phyloP scores from a whole-genome alignment of 2,113 vertebrate species.

The Phylloscopus whistleri region DNA sequence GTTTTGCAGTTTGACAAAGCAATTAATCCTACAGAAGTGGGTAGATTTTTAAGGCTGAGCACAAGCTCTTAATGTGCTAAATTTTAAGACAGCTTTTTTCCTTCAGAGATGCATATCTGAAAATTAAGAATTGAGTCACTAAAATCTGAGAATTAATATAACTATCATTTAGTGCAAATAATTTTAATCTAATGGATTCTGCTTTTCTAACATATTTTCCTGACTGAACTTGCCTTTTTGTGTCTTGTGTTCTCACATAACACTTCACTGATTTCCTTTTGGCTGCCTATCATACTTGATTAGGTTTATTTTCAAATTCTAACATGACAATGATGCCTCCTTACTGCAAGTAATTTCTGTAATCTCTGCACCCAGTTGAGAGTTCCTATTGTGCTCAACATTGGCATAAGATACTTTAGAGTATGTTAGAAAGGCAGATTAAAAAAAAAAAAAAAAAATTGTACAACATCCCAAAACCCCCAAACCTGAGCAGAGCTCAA shows the following conservation, averaged over 20 bases:
- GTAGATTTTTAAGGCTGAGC: neutral
- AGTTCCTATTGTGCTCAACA: neutral
- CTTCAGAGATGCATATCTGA: conserved; percentile 31
- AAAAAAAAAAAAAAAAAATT: neutral
- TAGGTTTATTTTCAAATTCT: neutral
- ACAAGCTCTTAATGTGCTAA: neutral
- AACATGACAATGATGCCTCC: neutral
- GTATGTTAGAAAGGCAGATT: conserved; percentile 53
- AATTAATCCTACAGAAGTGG: neutral
- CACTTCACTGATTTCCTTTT: neutral
- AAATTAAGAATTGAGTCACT: neutral
- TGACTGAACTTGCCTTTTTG: neutral
- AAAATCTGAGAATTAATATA: neutral
- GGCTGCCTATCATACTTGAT: neutral
- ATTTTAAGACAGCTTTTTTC: neutral
- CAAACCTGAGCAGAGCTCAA: conserved; percentile 28
- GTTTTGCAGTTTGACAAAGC: neutral
- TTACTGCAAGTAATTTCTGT: neutral
- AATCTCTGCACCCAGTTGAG: neutral
- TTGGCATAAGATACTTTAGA: neutral
- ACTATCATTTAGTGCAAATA: neutral
- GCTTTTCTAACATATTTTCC: conserved; percentile 58
- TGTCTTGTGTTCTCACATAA: neutral
- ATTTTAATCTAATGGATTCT: neutral
- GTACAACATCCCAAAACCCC: neutral